phyloP scores from a whole-genome alignment of 2,888 invertebrate species.

The Torymus texanus region DNA sequence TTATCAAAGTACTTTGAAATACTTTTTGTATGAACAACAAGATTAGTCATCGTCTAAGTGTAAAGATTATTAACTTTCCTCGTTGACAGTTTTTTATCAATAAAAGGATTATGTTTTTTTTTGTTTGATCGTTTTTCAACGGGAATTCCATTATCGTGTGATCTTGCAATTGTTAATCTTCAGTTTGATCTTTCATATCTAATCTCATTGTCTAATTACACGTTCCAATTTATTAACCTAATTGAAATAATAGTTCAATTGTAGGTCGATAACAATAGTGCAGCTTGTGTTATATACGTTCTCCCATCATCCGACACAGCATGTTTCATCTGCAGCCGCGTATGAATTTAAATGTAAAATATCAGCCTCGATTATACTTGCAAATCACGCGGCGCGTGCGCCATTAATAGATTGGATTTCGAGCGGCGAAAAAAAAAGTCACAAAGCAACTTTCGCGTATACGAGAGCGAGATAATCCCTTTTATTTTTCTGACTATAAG shows the following conservation, averaged over 20 bases:
- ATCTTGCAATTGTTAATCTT: too few relatives aligned
- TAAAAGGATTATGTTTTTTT: too few relatives aligned
- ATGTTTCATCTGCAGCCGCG: background rate
- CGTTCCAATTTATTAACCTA: too few relatives aligned
- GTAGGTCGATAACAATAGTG: background rate
- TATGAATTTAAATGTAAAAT: constrained; percentile 19
- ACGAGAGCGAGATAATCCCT: background rate
- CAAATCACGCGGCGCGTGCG: background rate
- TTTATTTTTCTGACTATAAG: constrained; percentile 1
- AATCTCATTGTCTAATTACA: too few relatives aligned
- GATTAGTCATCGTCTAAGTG: too few relatives aligned
- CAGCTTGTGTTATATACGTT: background rate
- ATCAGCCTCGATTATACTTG: background rate
- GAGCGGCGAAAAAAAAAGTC: background rate
- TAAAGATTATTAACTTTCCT: too few relatives aligned
- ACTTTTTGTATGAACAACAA: too few relatives aligned
- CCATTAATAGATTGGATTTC: constrained; percentile 24
- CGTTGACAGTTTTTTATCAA: too few relatives aligned
- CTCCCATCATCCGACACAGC: background rate
- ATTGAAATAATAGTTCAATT: background rate
- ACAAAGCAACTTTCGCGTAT: constrained; percentile 23
- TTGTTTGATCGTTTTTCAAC: too few relatives aligned
- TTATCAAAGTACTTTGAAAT: too few relatives aligned
- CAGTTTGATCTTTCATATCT: too few relatives aligned
- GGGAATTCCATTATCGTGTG: too few relatives aligned